phyloP scores from a whole-genome alignment of 1,140 invertebrate species.

The Mylabris phalerata region DNA sequence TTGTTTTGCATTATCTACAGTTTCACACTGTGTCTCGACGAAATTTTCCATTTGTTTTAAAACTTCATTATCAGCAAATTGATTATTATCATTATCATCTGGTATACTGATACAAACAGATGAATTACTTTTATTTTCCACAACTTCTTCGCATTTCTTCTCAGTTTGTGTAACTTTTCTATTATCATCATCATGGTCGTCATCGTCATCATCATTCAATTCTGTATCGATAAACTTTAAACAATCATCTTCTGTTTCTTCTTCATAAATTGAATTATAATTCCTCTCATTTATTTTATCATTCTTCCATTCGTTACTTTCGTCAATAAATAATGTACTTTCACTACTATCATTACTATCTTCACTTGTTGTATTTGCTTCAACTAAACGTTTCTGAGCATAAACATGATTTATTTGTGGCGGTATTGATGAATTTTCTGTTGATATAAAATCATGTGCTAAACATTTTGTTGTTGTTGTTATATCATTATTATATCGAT shows the following conservation, averaged over 20 bases:
- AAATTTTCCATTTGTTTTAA: slow-evolving; percentile 13
- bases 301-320: not conserved
- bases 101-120: slow-evolving; percentile 10
- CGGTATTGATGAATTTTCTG: not conserved
- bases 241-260: slow-evolving; percentile 2
- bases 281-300: not conserved
- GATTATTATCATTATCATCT: slow-evolving; percentile 2
- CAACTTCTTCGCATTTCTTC: too few relatives aligned
- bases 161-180: too few relatives aligned
- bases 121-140: not conserved
- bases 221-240: slow-evolving; percentile 4
- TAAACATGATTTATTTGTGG: slow-evolving; percentile 8
- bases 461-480: not conserved
- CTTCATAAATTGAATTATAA: slow-evolving; percentile 2
- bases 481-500: not conserved
- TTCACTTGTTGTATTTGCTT: slow-evolving; percentile 1
- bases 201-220: too few relatives aligned
- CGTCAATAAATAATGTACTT: slow-evolving; percentile 4
- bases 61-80: not conserved
- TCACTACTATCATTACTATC: slow-evolving; percentile 10
- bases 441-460: slow-evolving; percentile 9
- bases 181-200: too few relatives aligned
- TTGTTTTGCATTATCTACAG: not conserved
- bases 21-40: not conserved
- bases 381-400: slow-evolving; percentile 4